Conservation (phyloP, 2,113 vertebrate genomes). For the Labeo catla region DNA sequence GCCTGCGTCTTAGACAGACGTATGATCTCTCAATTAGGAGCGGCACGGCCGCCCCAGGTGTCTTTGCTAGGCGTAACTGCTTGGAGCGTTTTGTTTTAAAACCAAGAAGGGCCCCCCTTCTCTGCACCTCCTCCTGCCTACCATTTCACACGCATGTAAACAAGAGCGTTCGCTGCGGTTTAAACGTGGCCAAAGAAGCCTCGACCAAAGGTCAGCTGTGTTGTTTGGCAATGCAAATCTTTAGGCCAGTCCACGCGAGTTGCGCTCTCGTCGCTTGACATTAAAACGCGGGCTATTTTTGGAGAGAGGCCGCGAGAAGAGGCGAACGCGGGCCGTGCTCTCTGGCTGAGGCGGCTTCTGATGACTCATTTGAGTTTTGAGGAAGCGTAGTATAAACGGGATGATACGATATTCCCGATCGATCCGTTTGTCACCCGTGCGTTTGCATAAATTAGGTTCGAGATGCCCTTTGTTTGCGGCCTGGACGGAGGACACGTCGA, state of each 20-base stretch:
- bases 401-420: conserved; percentile 60
- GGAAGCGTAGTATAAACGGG: conserved; percentile 62
- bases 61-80: conserved; percentile 13
- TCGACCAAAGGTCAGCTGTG: conserved; percentile 72
- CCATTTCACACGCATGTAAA: conserved; percentile 39
- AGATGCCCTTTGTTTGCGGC: conserved; percentile 71
- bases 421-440: background rate
- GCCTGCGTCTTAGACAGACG: conserved; percentile 70
- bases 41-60: conserved; percentile 49
- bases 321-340: conserved; percentile 61
- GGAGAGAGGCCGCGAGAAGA: conserved; percentile 54
- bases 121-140: background rate
- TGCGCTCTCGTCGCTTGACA: conserved; percentile 61
- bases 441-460: background rate
- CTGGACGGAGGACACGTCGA: conserved; percentile 62
- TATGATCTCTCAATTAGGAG: conserved; percentile 61
- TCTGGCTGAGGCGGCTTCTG: conserved; percentile 58
- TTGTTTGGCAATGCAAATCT: conserved; percentile 66
- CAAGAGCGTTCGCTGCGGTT: conserved; percentile 31
- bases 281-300: conserved; percentile 70
- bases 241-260: conserved; percentile 64
- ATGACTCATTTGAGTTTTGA: conserved; percentile 68
- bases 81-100: conserved; percentile 32
- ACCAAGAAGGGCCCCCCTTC: background rate
- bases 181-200: conserved; percentile 52